Evolutionary conservation across 2,797 vertebrate species (phyloP).

Genomic region (Argyrosomus regius): DNA sequence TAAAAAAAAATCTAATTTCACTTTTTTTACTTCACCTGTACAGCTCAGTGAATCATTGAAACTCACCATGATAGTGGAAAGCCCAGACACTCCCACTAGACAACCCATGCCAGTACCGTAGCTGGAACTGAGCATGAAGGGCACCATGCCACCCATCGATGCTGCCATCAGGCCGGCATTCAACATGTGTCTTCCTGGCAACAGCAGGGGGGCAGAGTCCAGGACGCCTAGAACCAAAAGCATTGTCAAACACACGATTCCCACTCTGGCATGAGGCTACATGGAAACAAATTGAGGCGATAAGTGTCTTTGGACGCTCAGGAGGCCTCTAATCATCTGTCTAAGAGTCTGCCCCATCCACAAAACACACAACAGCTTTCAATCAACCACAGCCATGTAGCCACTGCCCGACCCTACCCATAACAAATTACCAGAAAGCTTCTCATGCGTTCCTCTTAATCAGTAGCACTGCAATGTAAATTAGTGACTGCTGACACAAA

Average conservation of each 20-base stretch:
- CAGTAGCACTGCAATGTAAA: conserved; percentile 41
- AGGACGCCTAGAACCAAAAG: conserved; percentile 74
- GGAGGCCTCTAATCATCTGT: conserved; percentile 53
- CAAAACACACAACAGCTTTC: conserved; percentile 43
- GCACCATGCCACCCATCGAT: conserved; percentile 78
- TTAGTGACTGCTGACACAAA: conserved; percentile 44
- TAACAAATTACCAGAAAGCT: conserved; percentile 49
- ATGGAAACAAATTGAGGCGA: conserved; percentile 36
- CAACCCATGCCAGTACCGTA: conserved; percentile 83
- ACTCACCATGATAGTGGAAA: conserved; percentile 85
- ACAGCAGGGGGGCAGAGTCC: conserved; percentile 77
- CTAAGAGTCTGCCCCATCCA: conserved; percentile 37
- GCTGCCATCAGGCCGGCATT: conserved; percentile 83
- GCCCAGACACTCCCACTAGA: conserved; percentile 81
- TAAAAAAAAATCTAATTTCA: background rate
- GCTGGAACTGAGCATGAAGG: conserved; percentile 83
- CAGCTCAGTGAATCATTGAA: background rate
- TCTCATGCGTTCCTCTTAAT: conserved; percentile 61
- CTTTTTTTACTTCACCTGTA: background rate
- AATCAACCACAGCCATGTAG: conserved; percentile 39
- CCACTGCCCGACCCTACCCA: conserved; percentile 21
- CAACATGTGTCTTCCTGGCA: conserved; percentile 85
- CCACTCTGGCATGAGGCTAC: background rate
- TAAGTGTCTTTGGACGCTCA: conserved; percentile 41
- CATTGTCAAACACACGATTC: conserved; percentile 6